Percentiles rank a stretch among this genome's conserved stretches.
phyloP scores from a whole-genome alignment of 2,888 invertebrate genomes.

The Escarpia spicata region DNA sequence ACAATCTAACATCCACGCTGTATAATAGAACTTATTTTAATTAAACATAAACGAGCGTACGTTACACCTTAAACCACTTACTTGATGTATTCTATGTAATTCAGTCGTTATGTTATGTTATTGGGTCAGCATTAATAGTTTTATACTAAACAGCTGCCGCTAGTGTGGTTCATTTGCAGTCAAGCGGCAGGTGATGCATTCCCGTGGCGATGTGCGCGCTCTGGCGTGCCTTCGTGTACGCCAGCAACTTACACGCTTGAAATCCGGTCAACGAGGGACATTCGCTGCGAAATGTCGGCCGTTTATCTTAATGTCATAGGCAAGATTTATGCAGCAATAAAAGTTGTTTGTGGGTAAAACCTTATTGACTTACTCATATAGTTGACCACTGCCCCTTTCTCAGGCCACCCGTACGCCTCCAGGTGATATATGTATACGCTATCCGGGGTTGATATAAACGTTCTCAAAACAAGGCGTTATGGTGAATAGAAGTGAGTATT shows the following conservation, averaged over 20 bases:
- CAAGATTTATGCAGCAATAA: slow-evolving; percentile 3
- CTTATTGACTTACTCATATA: not conserved
- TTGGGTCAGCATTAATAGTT: not conserved
- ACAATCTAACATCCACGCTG: no score
- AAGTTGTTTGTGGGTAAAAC: not conserved
- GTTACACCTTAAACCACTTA: not conserved
- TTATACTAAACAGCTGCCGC: not conserved
- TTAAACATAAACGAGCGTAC: no score
- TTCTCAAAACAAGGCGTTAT: no score
- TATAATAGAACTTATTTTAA: no score
- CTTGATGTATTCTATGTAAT: not conserved
- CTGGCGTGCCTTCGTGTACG: not conserved
- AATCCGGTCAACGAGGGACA: not conserved
- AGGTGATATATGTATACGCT: not conserved
- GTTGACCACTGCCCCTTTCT: not conserved
- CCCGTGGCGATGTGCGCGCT: not conserved
- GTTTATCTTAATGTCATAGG: slow-evolving; percentile 8
- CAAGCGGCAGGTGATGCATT: not conserved
- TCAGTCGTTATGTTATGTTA: not conserved
- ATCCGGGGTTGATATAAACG: not conserved
- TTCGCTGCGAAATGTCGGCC: not conserved
- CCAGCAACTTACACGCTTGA: not conserved
- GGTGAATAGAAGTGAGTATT: no score
- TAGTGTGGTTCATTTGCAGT: not conserved
- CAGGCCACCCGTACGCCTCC: not conserved